A percentile compares a stretch with the other conserved stretches of the same genome.
Conservation (phyloP, 2,888 invertebrate genomes). For the Ophioninae sp. region DNA sequence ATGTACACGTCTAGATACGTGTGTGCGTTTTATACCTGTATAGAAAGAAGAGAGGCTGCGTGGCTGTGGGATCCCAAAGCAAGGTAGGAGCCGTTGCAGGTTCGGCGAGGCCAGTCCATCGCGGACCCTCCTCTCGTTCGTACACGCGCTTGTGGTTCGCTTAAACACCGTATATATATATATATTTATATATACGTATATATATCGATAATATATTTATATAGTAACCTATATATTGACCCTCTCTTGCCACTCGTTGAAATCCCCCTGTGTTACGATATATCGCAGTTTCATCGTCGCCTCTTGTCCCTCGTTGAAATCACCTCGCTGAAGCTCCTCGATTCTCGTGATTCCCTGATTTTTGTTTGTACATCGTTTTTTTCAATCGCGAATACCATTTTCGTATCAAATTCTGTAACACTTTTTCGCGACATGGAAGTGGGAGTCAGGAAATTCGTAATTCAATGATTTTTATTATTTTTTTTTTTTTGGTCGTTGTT, state of each 20-base stretch:
- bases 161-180: conserved; percentile 12
- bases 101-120: conserved; percentile 79
- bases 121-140: conserved; percentile 80
- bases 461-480: too few relatives aligned
- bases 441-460: too few relatives aligned
- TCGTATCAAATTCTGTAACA: not conserved
- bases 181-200: conserved; percentile 9
- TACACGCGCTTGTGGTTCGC: conserved; percentile 69
- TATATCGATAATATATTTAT: not conserved
- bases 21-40: conserved; percentile 13
- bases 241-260: conserved; percentile 75
- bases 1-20: conserved; percentile 11
- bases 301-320: conserved; percentile 61
- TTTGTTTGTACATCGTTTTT: not conserved
- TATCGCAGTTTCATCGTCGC: conserved; percentile 29
- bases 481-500: too few relatives aligned
- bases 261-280: conserved; percentile 70
- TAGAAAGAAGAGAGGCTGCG: conserved; percentile 60
- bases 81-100: conserved; percentile 71
- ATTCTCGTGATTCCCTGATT: not conserved
- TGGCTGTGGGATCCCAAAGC: conserved; percentile 80
- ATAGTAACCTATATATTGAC: conserved; percentile 30
- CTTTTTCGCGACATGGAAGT: too few relatives aligned
- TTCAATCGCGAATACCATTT: not conserved
- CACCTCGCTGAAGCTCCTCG: conserved; percentile 32